Evolutionary conservation across 2,113 vertebrate species (phyloP), one percentile per base, ranked within the genome.

Genomic region (Tylochromis polylepis): DNA sequence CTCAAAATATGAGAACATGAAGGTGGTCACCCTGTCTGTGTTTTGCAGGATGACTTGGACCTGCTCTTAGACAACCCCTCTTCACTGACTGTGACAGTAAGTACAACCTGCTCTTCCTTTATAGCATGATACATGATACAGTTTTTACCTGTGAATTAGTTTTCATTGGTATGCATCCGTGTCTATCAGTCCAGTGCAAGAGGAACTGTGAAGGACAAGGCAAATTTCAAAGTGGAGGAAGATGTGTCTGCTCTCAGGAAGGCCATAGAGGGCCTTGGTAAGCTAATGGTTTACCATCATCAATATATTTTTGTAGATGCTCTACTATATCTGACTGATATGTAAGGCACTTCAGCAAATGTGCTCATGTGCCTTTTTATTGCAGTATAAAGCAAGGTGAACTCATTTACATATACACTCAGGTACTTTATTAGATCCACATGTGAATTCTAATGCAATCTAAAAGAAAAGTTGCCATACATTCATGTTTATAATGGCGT

Each of bases 211-310:
- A 96, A 93, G 82, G 96, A 97, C 79, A 96, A 91, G 16, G 18
- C 94, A 1, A 94, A 95, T 38, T 97, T 97, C 78, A 97, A 95
- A 85, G 91, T 95, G 18, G 92, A 94, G 0, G 96, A 93, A n/a
- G 98, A 98, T 85, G 97, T 96, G 5, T 91, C 96, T 60, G 95
- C 93, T 2, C 67, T 98, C 16, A 95, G 82, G 62, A 96, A 96
- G 58, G 97, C 97, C 34, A 97, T 98, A 1, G 94, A 94, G 80
- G 97, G 97, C 77, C 18, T 97, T 5, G 97, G 98, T 98, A 91
- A 94, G 96, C 20, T 36, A 31, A 41, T 38, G 2, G 55, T 3
- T 83, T 55, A 36, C 20, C 14, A 14, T n/a, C 46, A 65, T 67
- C 15, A 11, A 16, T n/a, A 9, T 10, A 9, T 41, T 55, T 65